Conservation (phyloP, 1,140 invertebrate genomes). For the Hycleus cichorii region DNA sequence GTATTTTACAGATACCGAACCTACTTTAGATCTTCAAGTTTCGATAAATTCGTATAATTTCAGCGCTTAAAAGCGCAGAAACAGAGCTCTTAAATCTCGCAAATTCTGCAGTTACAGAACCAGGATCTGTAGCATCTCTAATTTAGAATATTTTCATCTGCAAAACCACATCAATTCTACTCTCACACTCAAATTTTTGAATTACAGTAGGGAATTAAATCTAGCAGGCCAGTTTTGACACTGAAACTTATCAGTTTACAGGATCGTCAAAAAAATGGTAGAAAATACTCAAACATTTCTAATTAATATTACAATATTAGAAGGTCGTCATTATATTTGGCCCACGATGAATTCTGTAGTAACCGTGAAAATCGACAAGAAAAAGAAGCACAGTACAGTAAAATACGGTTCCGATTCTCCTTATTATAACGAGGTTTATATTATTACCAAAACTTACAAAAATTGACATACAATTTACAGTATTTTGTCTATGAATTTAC, state of each 20-base stretch:
- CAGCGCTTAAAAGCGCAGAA: too few relatives aligned
- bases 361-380: conserved; percentile 48
- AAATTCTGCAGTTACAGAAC: too few relatives aligned
- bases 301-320: conserved; percentile 47
- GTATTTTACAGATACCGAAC: too few relatives aligned
- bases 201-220: too few relatives aligned
- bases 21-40: too few relatives aligned
- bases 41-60: too few relatives aligned
- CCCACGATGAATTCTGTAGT: conserved; percentile 50
- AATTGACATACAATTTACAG: conserved; percentile 39
- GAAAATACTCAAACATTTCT: conserved; percentile 29
- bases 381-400: conserved; percentile 46
- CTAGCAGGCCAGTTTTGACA: neutral
- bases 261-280: conserved; percentile 2
- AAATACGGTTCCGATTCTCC: conserved; percentile 49
- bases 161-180: too few relatives aligned
- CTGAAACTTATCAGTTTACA: neutral
- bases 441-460: conserved; percentile 2
- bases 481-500: conserved; percentile 64
- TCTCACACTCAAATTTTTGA: too few relatives aligned
- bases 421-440: conserved; percentile 51
- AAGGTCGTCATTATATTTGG: conserved; percentile 45
- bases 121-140: neutral
- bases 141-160: too few relatives aligned
- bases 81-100: too few relatives aligned